Evolutionary conservation across 1,140 invertebrate genomes (phyloP).

Genomic region (Drosophila sechellia): DNA sequence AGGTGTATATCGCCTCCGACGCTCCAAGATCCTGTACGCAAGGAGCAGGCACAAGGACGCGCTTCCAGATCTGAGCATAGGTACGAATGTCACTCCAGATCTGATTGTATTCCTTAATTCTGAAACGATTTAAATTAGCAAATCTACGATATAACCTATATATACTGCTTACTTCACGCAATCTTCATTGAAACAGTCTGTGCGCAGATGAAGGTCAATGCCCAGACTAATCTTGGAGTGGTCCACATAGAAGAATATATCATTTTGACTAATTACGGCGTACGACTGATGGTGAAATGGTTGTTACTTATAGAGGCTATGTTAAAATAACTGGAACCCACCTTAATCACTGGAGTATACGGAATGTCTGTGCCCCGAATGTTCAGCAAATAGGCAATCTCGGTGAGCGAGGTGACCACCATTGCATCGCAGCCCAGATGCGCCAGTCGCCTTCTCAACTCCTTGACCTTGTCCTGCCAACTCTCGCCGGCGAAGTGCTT

Average conservation of each 20-base stretch:
- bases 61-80: constrained; percentile 88
- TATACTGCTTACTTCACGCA: constrained; percentile 87
- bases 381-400: constrained; percentile 97
- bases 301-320: too few species aligned
- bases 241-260: constrained; percentile 88
- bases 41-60: constrained; percentile 89
- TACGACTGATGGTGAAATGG: constrained; percentile 86
- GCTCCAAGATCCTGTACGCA: constrained; percentile 90
- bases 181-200: constrained; percentile 87
- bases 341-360: constrained; percentile 91
- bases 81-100: constrained; percentile 90
- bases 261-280: constrained; percentile 88
- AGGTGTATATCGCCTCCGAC: constrained; percentile 90
- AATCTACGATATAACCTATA: too few species aligned
- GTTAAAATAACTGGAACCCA: constrained; percentile 1
- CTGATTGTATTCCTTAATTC: constrained; percentile 89
- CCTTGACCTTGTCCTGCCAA: constrained; percentile 90
- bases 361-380: constrained; percentile 96
- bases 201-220: constrained; percentile 85
- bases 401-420: constrained; percentile 94
- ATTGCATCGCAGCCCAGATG: constrained; percentile 90
- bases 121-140: constrained; percentile 66
- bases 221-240: constrained; percentile 86
- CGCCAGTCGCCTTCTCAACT: constrained; percentile 88
- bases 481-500: constrained; percentile 82